phyloP scores from a whole-genome alignment of 2,797 vertebrate species.

The Acanthopagrus latus region DNA sequence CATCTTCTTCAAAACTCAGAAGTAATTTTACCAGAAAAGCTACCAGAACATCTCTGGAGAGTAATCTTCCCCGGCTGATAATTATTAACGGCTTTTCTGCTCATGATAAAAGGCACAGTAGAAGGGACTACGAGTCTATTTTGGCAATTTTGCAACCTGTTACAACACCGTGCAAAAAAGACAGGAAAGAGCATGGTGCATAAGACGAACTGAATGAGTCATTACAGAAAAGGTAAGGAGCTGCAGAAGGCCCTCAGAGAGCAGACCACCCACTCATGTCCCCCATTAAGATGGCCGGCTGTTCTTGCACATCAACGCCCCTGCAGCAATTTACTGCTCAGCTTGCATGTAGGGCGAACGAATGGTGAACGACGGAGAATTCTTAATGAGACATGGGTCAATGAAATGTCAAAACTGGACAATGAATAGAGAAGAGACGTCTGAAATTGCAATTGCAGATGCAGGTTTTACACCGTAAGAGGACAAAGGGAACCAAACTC shows the following conservation, averaged over 20 bases:
- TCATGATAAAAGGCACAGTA: constrained; percentile 24
- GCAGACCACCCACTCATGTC: constrained; percentile 74
- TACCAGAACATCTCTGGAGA: neutral
- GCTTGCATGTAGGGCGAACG: constrained; percentile 45
- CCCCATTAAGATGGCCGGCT: constrained; percentile 63
- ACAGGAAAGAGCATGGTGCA: constrained; percentile 36
- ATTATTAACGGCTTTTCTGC: constrained; percentile 19
- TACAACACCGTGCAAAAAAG: constrained; percentile 28
- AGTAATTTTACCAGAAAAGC: constrained; percentile 20
- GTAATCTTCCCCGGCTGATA: constrained; percentile 1
- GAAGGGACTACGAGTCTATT: constrained; percentile 32
- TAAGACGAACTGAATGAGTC: constrained; percentile 60
- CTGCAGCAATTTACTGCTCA: constrained; percentile 67
- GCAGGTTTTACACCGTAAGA: constrained; percentile 19
- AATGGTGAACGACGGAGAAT: constrained; percentile 59
- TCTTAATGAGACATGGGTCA: constrained; percentile 77
- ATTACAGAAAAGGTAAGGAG: constrained; percentile 59
- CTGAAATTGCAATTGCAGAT: constrained; percentile 21
- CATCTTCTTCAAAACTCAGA: neutral
- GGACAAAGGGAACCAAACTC: neutral
- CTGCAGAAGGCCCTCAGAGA: constrained; percentile 51
- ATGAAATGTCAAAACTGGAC: constrained; percentile 66
- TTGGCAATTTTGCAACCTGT: constrained; percentile 28
- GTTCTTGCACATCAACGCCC: constrained; percentile 66
- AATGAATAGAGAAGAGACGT: constrained; percentile 38